Base-by-base conservation (phyloP, 2,888 invertebrate species). In the Hypolimnas misippus region DNA sequence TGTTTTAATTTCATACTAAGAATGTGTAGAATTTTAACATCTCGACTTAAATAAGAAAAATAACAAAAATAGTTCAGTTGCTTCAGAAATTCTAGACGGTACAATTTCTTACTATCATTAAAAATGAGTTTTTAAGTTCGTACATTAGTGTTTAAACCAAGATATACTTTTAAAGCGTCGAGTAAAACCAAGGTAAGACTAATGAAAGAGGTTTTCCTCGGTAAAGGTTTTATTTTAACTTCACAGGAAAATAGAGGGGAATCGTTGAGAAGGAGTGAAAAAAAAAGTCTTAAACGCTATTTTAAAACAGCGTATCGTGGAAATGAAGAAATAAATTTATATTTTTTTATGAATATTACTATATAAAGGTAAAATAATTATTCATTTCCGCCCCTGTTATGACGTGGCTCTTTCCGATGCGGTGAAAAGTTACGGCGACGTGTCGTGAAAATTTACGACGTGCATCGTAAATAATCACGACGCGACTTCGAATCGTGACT, bases 111-210 rank as follows among this genome's bases (percentile, higher is more conserved):
- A 25, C 25, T 25, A 25, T 19, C 17, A 17, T 46, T 21, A 14
- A 29, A n/a, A 49, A n/a, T 14, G 7, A 25, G 7, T 14, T 7
- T 49, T 14, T 14, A 25, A 49, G 29, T 49, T 49, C 29, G 25
- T 49, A 29, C 29, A 16, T 14, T n/a, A 49, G 19, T 14, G n/a
- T 49, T 29, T 6, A 29, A 49, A 29, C 25, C 49, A 1, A 29
- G 29, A 49, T 49, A 29, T 49, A 29, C 14, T 29, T 49, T 49
- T 49, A 49, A 49, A 49, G n/a, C 29, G 19, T 44, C 44, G 14
- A 49, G 29, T 29, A 46, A 46, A 25, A 25, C 46, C 21, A 29
- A 49, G 14, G 49, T 49, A 49, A 49, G 49, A 49, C 14, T 49
- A 49, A 49, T 49, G 49, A 49, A 49, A 29, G 14, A 29, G 49